Percentiles rank a stretch among this genome's conserved stretches.
These are phyloP conservation scores for Xiphorhynchus erythropygius DNA, from an alignment of 2,797 vertebrate genomes.

Conservation along the genomic window DNA sequence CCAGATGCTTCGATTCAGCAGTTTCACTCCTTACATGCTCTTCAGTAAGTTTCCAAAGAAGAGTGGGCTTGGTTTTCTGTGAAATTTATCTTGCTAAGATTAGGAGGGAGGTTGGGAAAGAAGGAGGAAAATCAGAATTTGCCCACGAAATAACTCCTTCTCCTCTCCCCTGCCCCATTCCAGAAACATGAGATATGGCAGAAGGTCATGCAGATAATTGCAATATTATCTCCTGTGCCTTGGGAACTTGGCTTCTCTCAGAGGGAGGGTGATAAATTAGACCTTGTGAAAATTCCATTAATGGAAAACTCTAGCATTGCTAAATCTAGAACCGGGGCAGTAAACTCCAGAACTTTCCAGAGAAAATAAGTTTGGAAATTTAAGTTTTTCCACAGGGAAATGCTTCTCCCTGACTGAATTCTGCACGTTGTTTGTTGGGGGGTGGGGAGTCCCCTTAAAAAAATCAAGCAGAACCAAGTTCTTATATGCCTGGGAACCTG, in stretches of 20 bases:
- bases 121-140: not conserved
- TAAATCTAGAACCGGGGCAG: not conserved
- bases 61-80: not conserved
- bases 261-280: not conserved
- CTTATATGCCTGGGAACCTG: not conserved
- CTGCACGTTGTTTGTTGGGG: accelerated
- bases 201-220: constrained; percentile 40
- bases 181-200: constrained; percentile 15
- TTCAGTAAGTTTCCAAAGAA: not conserved
- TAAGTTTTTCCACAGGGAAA: not conserved
- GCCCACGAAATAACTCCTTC: not conserved
- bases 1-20: not conserved
- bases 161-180: not conserved
- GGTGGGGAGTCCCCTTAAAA: accelerated
- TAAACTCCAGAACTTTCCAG: not conserved
- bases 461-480: not conserved
- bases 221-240: constrained; percentile 8
- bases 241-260: not conserved
- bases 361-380: not conserved
- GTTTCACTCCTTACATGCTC: not conserved
- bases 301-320: not conserved
- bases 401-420: not conserved
- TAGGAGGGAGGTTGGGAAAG: not conserved
- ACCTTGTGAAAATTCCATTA: constrained; percentile 23
- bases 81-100: not conserved